Evolutionary conservation across 1,140 invertebrate species (phyloP).

Genomic region (Tribolium madens): DNA sequence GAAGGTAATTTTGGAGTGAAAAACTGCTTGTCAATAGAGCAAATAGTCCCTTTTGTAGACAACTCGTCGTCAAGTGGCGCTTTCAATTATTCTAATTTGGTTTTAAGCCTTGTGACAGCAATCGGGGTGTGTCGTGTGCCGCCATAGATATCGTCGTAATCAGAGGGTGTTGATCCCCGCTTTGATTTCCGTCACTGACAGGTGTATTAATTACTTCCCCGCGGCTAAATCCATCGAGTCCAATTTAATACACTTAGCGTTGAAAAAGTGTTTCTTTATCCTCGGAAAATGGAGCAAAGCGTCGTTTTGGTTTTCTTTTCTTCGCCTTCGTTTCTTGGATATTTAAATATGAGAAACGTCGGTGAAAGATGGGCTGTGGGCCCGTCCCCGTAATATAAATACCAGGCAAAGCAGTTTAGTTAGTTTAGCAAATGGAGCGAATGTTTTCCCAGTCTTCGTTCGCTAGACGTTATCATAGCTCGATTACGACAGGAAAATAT

Average conservation of each 20-base stretch:
- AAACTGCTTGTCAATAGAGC: no score
- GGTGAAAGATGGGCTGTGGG: slow-evolving; percentile 50
- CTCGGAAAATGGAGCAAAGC: slow-evolving; percentile 33
- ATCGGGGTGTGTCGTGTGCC: slow-evolving; percentile 11
- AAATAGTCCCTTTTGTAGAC: no score
- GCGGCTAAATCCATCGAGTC: neutral
- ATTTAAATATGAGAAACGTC: slow-evolving; percentile 59
- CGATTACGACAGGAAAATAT: slow-evolving; percentile 54
- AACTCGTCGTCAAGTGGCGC: neutral
- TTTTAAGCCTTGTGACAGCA: neutral
- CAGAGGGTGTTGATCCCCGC: slow-evolving; percentile 17
- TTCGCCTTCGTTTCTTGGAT: slow-evolving; percentile 7
- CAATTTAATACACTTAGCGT: slow-evolving; percentile 17
- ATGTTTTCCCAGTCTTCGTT: slow-evolving; percentile 64
- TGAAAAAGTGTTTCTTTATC: slow-evolving; percentile 42
- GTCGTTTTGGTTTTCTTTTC: slow-evolving; percentile 32
- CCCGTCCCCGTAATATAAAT: slow-evolving; percentile 64
- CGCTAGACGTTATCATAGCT: slow-evolving; percentile 55
- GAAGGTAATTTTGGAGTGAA: no score
- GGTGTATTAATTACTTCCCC: slow-evolving; percentile 20
- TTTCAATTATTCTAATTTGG: slow-evolving; percentile 27
- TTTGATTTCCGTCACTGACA: slow-evolving; percentile 13
- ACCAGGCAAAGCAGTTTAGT: slow-evolving; percentile 66
- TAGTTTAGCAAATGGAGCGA: slow-evolving; percentile 67
- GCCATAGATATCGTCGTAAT: slow-evolving; percentile 11